Evolutionary conservation across 2,797 vertebrate genomes (phyloP).

Genomic region (Arnoldichthys spilopterus): DNA sequence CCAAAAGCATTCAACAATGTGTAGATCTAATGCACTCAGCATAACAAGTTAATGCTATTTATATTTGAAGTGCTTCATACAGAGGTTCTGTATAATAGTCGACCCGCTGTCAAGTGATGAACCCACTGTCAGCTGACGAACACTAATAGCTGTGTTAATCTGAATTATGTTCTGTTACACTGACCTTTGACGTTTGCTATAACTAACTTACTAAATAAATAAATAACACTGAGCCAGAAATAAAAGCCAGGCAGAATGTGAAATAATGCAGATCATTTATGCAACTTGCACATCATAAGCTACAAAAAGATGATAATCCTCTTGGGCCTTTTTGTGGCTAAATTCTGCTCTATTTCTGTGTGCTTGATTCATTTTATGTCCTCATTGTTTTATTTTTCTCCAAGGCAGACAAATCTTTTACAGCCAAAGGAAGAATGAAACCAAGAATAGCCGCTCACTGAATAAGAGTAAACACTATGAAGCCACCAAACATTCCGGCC

Average conservation of each 20-base stretch:
- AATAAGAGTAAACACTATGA: conserved; percentile 51
- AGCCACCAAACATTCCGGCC: conserved; percentile 47
- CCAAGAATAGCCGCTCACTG: conserved; percentile 30
- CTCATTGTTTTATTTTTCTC: not conserved
- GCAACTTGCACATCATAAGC: not conserved
- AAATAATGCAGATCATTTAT: not conserved
- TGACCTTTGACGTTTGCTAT: not conserved
- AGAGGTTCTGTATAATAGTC: not conserved
- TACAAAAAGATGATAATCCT: not conserved
- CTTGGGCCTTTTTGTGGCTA: not conserved
- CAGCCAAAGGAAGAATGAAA: conserved; percentile 29
- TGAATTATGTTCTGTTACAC: not conserved
- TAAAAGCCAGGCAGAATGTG: not conserved
- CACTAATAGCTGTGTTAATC: not conserved
- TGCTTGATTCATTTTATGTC: not conserved
- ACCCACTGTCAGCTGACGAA: no score
- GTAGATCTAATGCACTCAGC: not conserved
- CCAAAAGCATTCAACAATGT: not conserved
- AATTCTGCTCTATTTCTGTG: not conserved
- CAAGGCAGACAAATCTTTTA: not conserved
- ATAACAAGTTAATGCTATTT: not conserved
- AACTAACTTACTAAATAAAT: not conserved
- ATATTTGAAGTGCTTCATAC: not conserved
- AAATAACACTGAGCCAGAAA: not conserved
- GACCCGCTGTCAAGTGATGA: not conserved